These are phyloP conservation scores for Antennarius striatus DNA, from an alignment of 2,113 vertebrate species.

Conservation along the genomic window DNA sequence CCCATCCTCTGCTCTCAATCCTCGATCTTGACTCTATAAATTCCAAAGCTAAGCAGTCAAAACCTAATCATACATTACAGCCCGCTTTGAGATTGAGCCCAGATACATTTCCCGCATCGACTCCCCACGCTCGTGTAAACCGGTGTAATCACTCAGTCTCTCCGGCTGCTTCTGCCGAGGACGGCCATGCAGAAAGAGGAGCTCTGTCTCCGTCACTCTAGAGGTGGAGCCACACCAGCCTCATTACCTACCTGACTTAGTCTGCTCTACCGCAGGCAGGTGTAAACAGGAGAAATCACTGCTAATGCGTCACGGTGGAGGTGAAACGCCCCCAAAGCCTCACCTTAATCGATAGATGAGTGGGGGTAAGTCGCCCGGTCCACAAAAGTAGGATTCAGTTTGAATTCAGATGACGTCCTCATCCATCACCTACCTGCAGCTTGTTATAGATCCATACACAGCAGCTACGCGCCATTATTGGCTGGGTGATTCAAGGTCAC, in stretches of 20 bases:
- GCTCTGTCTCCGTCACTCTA: constrained; percentile 50
- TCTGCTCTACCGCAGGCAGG: constrained; percentile 48
- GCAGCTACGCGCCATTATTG: too few relatives aligned
- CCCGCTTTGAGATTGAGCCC: constrained; percentile 20
- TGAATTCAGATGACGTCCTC: too few relatives aligned
- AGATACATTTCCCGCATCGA: constrained; percentile 17
- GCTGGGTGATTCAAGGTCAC: too few relatives aligned
- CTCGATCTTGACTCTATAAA: constrained; percentile 11
- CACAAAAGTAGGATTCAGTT: too few relatives aligned
- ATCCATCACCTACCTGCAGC: too few relatives aligned
- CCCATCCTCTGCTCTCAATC: constrained; percentile 2
- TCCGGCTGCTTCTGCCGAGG: constrained; percentile 12
- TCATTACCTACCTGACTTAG: constrained; percentile 55
- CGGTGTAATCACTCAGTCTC: constrained; percentile 42
- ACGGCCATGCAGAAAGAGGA: constrained; percentile 52
- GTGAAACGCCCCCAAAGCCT: constrained; percentile 3
- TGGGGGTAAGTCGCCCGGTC: constrained; percentile 2
- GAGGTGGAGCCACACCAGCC: constrained; percentile 26
- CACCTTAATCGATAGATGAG: constrained; percentile 38
- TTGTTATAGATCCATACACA: too few relatives aligned
- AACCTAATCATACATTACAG: constrained; percentile 12
- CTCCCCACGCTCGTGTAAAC: constrained; percentile 38
- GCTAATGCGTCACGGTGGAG: constrained; percentile 6
- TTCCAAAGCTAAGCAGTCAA: constrained; percentile 40
- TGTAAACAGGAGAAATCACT: constrained; percentile 43